Evolutionary conservation across 1,140 invertebrate species (phyloP), one percentile per base, ranked within the genome.

Genomic region (Drosophila setifemur): DNA sequence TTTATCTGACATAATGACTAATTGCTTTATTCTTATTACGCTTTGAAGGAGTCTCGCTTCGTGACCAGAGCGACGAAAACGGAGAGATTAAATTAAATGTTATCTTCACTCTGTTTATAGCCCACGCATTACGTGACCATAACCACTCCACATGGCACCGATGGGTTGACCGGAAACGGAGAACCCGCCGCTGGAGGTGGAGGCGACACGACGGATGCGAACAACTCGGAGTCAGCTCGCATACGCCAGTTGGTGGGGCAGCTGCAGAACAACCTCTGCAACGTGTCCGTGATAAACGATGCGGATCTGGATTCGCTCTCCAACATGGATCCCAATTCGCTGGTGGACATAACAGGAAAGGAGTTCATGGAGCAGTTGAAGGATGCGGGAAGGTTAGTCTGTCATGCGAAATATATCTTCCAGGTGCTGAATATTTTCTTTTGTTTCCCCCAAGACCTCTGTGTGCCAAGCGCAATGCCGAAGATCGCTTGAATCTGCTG

Each of bases 311-410:
- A 96, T 90, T 91, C 96, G 2, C 91, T 96, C 3, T 95, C 95
- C 63, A 95, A 96, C 81, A 96, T 96, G 95, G 95, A 96, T 91
- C 95, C 95, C 18, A 95, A 96, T 54, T 95, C 94, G 66, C 91
- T 96, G 66, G 93, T 94, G 39, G 95, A 96, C 82, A 95, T 96
- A 72, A 95, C 94, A 26, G 95, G 95, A 76, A 95, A 94, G 90
- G 95, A 93, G 78, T 96, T 96, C 86, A 91, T 96, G 82, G 95
- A 96, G 74, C 95, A 96, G 88, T 91, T 96, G 14, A 96, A 96
- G 89, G 95, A 96, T 92, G 96, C 95, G 68, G 94, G 95, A 79
- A 93, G 95, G 92, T 96, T 92, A 85, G 61, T 47, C 16, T 11
- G 3, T 4, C 5, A 11, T 43, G 9, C 11, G 7, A 3, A 12